Percentiles rank a stretch among this genome's conserved stretches.
Evolutionary conservation across 2,888 invertebrate species (phyloP).

Genomic region (Thymelicus acteon): DNA sequence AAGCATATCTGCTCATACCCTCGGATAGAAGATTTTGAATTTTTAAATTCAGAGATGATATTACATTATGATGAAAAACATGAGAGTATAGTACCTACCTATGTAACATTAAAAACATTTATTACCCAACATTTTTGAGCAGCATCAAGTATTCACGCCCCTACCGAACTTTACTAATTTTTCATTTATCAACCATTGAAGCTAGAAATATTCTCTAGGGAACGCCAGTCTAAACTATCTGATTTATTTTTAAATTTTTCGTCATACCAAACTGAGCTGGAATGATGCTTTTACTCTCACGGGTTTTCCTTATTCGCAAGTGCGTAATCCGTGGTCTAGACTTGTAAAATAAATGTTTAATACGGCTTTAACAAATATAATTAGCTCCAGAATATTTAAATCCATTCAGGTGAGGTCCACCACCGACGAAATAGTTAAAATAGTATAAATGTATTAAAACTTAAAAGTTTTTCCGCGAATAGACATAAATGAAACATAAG

Average conservation of each 20-base stretch:
- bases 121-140: neutral
- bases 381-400: too few species aligned
- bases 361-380: too few species aligned
- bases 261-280: neutral
- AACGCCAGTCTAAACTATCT: neutral
- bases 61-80: too few species aligned
- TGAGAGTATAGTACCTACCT: neutral
- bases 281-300: neutral
- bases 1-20: too few species aligned
- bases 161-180: neutral
- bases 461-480: too few species aligned
- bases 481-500: too few species aligned
- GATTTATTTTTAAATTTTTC: conserved; percentile 2
- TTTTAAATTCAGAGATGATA: too few species aligned
- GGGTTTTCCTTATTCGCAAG: neutral
- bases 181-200: conserved; percentile 1
- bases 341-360: neutral
- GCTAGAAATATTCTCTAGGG: neutral
- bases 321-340: neutral
- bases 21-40: too few species aligned
- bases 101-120: neutral
- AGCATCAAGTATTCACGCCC: conserved; percentile 3
- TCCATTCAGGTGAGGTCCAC: too few species aligned
- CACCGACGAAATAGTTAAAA: too few species aligned
- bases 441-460: too few species aligned